Percentiles rank a stretch among this genome's conserved stretches.
Evolutionary conservation across 2,113 vertebrate species (phyloP).

Genomic region (Lophotis ruficrista): DNA sequence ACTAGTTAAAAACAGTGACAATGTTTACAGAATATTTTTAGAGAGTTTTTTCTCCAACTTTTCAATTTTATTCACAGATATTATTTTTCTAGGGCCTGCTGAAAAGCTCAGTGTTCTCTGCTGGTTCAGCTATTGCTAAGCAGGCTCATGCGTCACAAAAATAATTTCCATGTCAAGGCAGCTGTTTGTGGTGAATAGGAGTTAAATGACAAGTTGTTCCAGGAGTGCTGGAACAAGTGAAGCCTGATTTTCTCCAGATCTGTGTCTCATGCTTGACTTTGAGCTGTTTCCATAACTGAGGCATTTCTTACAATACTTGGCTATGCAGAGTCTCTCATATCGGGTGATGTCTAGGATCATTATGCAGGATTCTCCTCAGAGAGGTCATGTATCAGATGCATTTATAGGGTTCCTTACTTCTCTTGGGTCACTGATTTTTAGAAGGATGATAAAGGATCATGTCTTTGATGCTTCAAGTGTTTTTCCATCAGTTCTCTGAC

Average conservation of each 20-base stretch:
- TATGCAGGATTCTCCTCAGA: neutral
- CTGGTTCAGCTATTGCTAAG: slow-evolving; percentile 4
- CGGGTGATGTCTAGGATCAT: neutral
- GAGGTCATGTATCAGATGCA: neutral
- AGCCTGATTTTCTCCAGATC: slow-evolving; percentile 46
- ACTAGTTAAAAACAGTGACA: neutral
- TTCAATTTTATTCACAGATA: neutral
- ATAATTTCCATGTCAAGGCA: slow-evolving; percentile 47
- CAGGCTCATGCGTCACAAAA: neutral
- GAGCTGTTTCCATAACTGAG: neutral
- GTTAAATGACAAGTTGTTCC: slow-evolving; percentile 53
- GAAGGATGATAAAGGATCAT: neutral
- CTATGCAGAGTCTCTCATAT: neutral
- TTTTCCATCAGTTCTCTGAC: neutral
- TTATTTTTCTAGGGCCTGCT: neutral
- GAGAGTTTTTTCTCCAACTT: neutral
- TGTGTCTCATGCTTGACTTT: neutral
- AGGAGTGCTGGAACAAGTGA: slow-evolving; percentile 35
- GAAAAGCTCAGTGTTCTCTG: neutral
- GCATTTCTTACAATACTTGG: neutral
- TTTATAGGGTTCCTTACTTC: neutral
- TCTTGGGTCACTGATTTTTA: neutral
- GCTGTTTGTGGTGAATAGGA: slow-evolving; percentile 45
- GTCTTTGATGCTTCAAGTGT: neutral
- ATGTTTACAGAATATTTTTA: neutral